phyloP scores from a whole-genome alignment of 2,888 invertebrate species.

The Melikaiella ostensackeni region DNA sequence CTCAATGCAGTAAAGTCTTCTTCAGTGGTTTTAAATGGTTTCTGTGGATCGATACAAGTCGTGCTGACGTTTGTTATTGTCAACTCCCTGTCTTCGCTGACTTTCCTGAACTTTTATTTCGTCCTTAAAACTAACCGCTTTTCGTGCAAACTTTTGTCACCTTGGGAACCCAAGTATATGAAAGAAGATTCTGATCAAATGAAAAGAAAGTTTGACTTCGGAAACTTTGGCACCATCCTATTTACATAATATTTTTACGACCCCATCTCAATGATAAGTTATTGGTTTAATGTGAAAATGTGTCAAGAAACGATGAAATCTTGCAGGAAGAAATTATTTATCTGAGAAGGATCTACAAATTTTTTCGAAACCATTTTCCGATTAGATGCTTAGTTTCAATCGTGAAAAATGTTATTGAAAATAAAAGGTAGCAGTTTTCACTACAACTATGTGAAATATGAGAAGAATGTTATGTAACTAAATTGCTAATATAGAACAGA shows the following conservation, averaged over 20 bases:
- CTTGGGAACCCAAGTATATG: not conserved
- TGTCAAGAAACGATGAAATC: too few relatives aligned
- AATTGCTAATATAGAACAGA: too few relatives aligned
- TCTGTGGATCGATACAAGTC: not conserved
- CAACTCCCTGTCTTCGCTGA: slow-evolving; percentile 19
- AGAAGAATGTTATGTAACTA: too few relatives aligned
- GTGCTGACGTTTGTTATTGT: slow-evolving; percentile 23
- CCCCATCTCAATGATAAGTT: too few relatives aligned
- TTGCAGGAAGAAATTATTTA: too few relatives aligned
- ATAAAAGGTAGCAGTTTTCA: too few relatives aligned
- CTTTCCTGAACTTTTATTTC: slow-evolving; percentile 27
- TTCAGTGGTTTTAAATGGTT: slow-evolving; percentile 15
- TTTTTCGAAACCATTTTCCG: too few relatives aligned
- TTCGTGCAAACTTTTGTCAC: not conserved
- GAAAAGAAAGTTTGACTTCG: not conserved
- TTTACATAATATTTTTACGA: not conserved
- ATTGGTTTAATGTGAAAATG: too few relatives aligned
- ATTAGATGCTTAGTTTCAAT: too few relatives aligned
- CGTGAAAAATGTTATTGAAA: too few relatives aligned
- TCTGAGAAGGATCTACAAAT: too few relatives aligned
- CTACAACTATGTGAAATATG: too few relatives aligned
- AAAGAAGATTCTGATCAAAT: not conserved
- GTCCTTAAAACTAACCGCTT: slow-evolving; percentile 10
- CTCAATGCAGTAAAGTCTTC: not conserved
- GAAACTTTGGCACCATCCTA: not conserved